phyloP scores from a whole-genome alignment of 2,888 invertebrate genomes.

The Punctoribates punctum region DNA sequence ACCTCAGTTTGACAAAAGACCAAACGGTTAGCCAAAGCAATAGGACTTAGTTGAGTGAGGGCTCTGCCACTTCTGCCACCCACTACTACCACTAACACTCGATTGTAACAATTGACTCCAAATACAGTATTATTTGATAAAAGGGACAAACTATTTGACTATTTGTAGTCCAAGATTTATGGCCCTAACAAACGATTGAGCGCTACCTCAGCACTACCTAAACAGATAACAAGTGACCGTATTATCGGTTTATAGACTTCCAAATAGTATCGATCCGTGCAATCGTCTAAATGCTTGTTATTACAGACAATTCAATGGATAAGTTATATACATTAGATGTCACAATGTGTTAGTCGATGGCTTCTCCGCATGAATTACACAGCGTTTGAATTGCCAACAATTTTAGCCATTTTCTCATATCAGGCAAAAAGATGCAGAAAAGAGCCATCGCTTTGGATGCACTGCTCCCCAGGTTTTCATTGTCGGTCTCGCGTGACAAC shows the following conservation, averaged over 20 bases:
- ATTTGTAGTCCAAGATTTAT: slow-evolving; percentile 29
- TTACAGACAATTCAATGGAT: background rate
- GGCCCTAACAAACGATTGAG: slow-evolving; percentile 37
- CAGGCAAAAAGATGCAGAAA: slow-evolving; percentile 28
- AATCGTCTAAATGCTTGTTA: slow-evolving; percentile 29
- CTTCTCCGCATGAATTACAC: slow-evolving; percentile 29
- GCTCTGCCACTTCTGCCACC: slow-evolving; percentile 21
- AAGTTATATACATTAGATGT: slow-evolving; percentile 18
- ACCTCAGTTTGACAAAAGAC: slow-evolving; percentile 31
- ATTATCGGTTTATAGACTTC: slow-evolving; percentile 33
- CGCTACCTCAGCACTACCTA: slow-evolving; percentile 24
- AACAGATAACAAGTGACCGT: slow-evolving; percentile 22
- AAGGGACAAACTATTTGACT: background rate
- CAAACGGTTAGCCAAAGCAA: background rate
- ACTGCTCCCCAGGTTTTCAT: slow-evolving; percentile 35
- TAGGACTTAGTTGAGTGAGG: background rate
- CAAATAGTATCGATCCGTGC: slow-evolving; percentile 22
- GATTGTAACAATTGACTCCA: background rate
- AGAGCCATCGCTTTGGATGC: slow-evolving; percentile 21
- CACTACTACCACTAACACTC: slow-evolving; percentile 31
- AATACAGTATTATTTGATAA: slow-evolving; percentile 21
- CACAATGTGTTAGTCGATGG: slow-evolving; percentile 25
- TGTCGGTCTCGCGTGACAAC: slow-evolving; percentile 39
- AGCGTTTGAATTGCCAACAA: slow-evolving; percentile 21
- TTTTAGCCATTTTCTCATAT: slow-evolving; percentile 26